Evolutionary conservation across 1,140 invertebrate species (phyloP), one percentile per base, ranked within the genome.

Genomic region (Ceratoteleas bidentatus): DNA sequence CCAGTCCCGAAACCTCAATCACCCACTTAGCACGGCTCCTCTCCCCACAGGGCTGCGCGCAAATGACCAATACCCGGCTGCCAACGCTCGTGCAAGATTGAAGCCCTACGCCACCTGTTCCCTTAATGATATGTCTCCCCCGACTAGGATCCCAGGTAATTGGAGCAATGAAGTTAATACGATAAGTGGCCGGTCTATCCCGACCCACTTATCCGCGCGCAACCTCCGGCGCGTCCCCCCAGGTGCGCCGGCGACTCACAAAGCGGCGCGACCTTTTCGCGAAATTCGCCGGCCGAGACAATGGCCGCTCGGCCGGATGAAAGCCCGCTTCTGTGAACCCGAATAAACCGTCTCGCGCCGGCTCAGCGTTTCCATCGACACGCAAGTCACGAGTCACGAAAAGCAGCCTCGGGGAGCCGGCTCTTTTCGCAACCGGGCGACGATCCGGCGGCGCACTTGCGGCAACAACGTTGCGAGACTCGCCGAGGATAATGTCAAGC

Each of bases 381-480:
- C 82, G 82, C 82, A 84, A 84, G 76, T 84, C 82, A 84, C 81
- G 72, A 84, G 76, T 84, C 76, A 84, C 77, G 82, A 84, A 80
- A 64, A 76, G 73, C 68, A 49, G n/a, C 9, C 49, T 66, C 64
- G 60, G 72, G 50, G 61, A 32, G 53, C 38, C 49, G 49, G 34
- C 79, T n/a, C 7, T 3, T 73, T 69, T 62, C 57, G 58, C 73
- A 53, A 74, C 65, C 64, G 56, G 61, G 52, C 10, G 66, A 69
- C 45, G 49, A 10, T 47, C 10, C 52, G 47, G 13, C 53, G 49
- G n/a, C 52, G 43, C 50, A 54, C 62, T 73, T 43, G 61, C 54
- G 49, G 53, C 57, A 64, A 76, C 10, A 47, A 49, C 33, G 40
- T 69, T 47, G 76, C 61, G 47, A 84, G 62, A 60, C 24, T 50